Conservation (phyloP, 2,888 invertebrate species). For the Hemithea aestivaria region DNA sequence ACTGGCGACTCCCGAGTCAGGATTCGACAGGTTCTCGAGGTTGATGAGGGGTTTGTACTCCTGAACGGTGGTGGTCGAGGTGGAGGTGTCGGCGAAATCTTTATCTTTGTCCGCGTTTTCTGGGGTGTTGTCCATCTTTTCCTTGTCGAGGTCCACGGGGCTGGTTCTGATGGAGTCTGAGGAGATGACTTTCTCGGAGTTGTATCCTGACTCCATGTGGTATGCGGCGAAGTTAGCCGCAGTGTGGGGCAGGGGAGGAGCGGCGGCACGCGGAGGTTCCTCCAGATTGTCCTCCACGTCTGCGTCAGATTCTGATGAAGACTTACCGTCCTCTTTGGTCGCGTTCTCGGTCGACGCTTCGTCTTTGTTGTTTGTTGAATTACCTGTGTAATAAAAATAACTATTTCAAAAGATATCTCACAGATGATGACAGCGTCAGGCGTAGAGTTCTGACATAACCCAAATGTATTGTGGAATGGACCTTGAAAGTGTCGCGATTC, state of each 20-base stretch:
- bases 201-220: conserved; percentile 83
- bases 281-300: conserved; percentile 87
- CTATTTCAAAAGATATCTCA: too few species aligned
- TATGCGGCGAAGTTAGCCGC: conserved; percentile 71
- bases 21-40: conserved; percentile 66
- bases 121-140: conserved; percentile 78
- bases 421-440: too few species aligned
- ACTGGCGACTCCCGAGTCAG: conserved; percentile 77
- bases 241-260: conserved; percentile 56
- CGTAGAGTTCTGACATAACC: too few species aligned
- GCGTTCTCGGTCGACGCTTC: conserved; percentile 43
- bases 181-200: conserved; percentile 74
- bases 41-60: conserved; percentile 66
- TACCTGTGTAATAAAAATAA: conserved; percentile 42
- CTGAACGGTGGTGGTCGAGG: conserved; percentile 53
- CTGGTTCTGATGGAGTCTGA: conserved; percentile 70
- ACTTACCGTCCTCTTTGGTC: conserved; percentile 70
- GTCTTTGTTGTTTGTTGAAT: conserved; percentile 56
- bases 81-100: conserved; percentile 67
- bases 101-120: conserved; percentile 78
- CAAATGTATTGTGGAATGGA: too few species aligned
- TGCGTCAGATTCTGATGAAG: conserved; percentile 86
- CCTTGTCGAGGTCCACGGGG: conserved; percentile 69
- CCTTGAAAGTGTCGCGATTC: too few species aligned
- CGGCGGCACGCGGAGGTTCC: conserved; percentile 33